Conservation (phyloP, 1,140 invertebrate genomes). For the Drosophila gunungcola region DNA sequence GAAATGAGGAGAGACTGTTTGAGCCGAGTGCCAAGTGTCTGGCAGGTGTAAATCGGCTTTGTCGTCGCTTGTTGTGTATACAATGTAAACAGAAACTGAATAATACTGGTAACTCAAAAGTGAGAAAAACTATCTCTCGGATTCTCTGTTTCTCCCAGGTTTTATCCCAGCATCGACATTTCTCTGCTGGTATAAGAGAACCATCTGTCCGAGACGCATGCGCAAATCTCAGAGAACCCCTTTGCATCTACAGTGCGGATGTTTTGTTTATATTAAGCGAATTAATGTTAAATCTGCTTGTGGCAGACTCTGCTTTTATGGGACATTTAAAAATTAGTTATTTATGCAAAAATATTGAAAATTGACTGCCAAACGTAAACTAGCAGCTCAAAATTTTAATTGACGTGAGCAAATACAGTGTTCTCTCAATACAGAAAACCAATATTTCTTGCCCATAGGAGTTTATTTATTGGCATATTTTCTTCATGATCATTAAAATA, state of each 20-base stretch:
- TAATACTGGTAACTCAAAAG: conserved; percentile 54
- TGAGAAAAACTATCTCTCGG: conserved; percentile 14
- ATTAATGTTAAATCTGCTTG: conserved; percentile 61
- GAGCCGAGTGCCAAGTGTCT: conserved; percentile 48
- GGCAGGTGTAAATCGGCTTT: conserved; percentile 60
- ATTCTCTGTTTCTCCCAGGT: conserved; percentile 2
- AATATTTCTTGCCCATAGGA: too few species aligned
- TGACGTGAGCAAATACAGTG: too few species aligned
- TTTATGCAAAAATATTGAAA: not conserved
- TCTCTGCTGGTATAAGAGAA: conserved; percentile 51
- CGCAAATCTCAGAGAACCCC: conserved; percentile 13
- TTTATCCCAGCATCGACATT: conserved; percentile 24
- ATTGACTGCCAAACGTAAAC: too few species aligned
- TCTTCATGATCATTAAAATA: too few species aligned
- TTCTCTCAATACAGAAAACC: too few species aligned
- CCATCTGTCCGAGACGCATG: conserved; percentile 32
- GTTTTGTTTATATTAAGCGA: conserved; percentile 55
- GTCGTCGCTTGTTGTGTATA: conserved; percentile 49
- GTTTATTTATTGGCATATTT: too few species aligned
- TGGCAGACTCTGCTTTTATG: conserved; percentile 25
- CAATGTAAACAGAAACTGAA: conserved; percentile 63
- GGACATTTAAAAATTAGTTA: conserved; percentile 14
- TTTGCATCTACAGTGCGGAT: conserved; percentile 12
- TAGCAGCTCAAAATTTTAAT: too few species aligned
- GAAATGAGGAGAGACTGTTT: conserved; percentile 2